Percentiles rank a stretch among this genome's conserved stretches.
Conservation (phyloP, 2,888 invertebrate genomes). For the Steinernema scapterisci region DNA sequence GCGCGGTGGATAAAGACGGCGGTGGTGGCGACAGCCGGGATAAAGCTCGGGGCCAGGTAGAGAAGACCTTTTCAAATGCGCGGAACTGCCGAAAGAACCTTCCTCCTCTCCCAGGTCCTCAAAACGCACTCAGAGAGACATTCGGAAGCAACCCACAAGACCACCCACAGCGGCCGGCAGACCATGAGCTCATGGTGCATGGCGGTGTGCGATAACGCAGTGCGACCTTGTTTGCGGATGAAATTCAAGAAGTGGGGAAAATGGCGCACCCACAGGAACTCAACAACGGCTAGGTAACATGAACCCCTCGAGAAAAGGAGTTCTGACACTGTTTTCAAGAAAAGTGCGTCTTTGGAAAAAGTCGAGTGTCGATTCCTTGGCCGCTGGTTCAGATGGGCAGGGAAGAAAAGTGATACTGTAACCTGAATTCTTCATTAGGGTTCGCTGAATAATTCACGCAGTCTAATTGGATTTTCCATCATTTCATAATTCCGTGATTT, state of each 20-base stretch:
- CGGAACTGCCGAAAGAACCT: constrained; percentile 12
- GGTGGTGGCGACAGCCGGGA: constrained; percentile 1
- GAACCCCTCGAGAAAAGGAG: constrained; percentile 7
- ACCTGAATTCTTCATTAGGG: background rate
- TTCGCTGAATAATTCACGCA: background rate
- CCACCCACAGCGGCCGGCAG: background rate
- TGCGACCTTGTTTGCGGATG: too few relatives aligned
- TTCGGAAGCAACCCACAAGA: background rate
- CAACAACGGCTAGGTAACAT: background rate
- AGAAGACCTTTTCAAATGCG: constrained; percentile 2
- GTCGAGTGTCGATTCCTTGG: background rate
- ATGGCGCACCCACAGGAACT: background rate
- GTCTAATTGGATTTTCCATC: constrained; percentile 10
- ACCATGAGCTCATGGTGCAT: too few relatives aligned
- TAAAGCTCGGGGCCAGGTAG: constrained; percentile 22
- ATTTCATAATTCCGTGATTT: constrained; percentile 1
- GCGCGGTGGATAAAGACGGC: constrained; percentile 17
- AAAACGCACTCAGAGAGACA: too few relatives aligned
- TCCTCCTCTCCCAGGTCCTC: background rate
- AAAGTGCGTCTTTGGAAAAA: background rate
- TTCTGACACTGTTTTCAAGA: background rate
- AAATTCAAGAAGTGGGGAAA: too few relatives aligned
- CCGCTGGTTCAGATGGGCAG: background rate
- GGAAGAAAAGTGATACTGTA: background rate
- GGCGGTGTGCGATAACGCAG: too few relatives aligned